Conservation (phyloP, 2,797 vertebrate genomes). For the Anas georgica region DNA sequence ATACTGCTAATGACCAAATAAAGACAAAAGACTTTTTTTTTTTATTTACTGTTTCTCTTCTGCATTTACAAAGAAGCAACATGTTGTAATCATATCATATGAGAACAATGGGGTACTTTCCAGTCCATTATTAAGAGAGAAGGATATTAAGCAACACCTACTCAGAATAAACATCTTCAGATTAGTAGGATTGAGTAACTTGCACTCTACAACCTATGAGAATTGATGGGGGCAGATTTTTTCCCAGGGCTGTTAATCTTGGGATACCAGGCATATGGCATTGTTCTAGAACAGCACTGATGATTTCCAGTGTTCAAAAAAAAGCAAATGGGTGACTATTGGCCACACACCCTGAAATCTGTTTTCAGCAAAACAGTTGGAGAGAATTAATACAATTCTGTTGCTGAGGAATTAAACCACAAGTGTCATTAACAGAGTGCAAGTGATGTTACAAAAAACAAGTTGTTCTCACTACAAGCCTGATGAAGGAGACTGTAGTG, state of each 20-base stretch:
- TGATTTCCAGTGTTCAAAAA: neutral
- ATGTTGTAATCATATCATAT: neutral
- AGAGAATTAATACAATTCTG: neutral
- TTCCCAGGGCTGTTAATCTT: neutral
- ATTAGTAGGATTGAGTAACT: neutral
- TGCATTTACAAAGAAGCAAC: neutral
- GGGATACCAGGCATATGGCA: neutral
- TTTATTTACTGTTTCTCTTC: conserved; percentile 13
- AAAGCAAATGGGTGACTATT: neutral
- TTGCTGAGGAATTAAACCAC: neutral
- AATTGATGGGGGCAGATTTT: neutral
- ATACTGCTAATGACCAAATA: neutral
- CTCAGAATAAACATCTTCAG: neutral
- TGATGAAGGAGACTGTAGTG: neutral
- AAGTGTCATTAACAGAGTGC: neutral
- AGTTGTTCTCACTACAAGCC: neutral
- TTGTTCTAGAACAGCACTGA: neutral
- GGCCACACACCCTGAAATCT: neutral
- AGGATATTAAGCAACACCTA: neutral
- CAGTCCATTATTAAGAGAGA: neutral
- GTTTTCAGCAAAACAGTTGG: neutral
- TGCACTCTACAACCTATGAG: neutral
- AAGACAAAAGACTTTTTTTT: neutral
- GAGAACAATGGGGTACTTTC: conserved; percentile 7
- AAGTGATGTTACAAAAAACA: neutral